Percentiles rank a stretch among this genome's conserved stretches.
Conservation (phyloP, 2,888 invertebrate genomes). For the Leucophora obtusa region DNA sequence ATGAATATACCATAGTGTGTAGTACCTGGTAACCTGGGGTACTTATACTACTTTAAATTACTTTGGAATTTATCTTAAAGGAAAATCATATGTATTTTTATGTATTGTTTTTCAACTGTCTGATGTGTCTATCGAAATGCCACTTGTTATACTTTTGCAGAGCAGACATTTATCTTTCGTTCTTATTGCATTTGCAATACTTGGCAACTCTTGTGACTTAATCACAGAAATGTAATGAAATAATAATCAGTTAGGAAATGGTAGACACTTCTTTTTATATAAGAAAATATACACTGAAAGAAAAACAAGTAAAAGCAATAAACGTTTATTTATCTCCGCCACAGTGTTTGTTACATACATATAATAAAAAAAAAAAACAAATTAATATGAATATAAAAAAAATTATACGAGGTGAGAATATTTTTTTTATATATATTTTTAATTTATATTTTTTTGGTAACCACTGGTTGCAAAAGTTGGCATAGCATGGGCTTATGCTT, state of each 20-base stretch:
- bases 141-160: slow-evolving; percentile 54
- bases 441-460: too few relatives aligned
- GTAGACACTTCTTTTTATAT: slow-evolving; percentile 21
- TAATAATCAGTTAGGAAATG: slow-evolving; percentile 63
- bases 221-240: slow-evolving; percentile 64
- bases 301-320: too few relatives aligned
- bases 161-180: slow-evolving; percentile 27
- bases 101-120: slow-evolving; percentile 15
- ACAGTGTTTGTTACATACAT: too few relatives aligned
- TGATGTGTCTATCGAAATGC: slow-evolving; percentile 56
- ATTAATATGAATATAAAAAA: too few relatives aligned
- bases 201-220: slow-evolving; percentile 46
- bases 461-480: too few relatives aligned
- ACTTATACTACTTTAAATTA: slow-evolving; percentile 1
- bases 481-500: too few relatives aligned
- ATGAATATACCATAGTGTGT: neutral
- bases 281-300: slow-evolving; percentile 11
- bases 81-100: neutral
- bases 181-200: neutral
- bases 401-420: too few relatives aligned
- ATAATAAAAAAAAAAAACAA: too few relatives aligned
- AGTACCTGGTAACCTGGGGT: neutral
- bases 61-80: neutral
- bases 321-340: too few relatives aligned
- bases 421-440: too few relatives aligned